Evolutionary conservation across 1,140 invertebrate species (phyloP).

Genomic region (Pseudomyrmex concolor): DNA sequence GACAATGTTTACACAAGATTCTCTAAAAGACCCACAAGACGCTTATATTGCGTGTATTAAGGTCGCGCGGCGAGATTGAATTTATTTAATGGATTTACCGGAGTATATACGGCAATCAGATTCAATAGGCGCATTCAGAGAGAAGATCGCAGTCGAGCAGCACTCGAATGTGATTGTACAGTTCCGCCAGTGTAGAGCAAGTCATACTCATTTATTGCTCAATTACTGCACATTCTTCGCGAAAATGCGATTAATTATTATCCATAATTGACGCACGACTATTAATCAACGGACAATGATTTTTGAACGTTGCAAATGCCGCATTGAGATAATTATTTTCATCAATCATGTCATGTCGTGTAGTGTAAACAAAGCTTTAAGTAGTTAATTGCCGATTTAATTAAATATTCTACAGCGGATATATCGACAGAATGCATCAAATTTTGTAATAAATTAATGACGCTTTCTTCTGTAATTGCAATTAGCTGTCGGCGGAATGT

Average conservation of each 20-base stretch:
- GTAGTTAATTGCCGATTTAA: conserved; percentile 51
- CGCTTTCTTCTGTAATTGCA: conserved; percentile 40
- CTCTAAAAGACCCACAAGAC: neutral
- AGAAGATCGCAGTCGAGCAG: conserved; percentile 6
- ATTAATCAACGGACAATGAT: neutral
- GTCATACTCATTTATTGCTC: neutral
- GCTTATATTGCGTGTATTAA: neutral
- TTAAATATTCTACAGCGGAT: conserved; percentile 41
- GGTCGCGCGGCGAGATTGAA: neutral
- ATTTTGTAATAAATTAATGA: conserved; percentile 58
- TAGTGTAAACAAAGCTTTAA: conserved; percentile 39
- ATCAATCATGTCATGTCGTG: conserved; percentile 11
- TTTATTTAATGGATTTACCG: neutral
- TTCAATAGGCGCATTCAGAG: neutral
- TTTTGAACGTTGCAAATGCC: conserved; percentile 11
- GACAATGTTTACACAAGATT: neutral
- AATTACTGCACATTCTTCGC: neutral
- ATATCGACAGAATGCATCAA: conserved; percentile 44
- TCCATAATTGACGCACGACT: neutral
- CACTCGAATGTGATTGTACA: conserved; percentile 7
- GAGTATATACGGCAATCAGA: neutral
- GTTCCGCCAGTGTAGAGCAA: neutral
- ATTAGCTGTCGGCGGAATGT: conserved; percentile 28
- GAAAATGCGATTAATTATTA: conserved; percentile 20
- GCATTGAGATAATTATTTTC: conserved; percentile 3